These are phyloP conservation scores for Petrocephalus zakoni DNA, from an alignment of 2,113 vertebrate species.

Conservation along the genomic window DNA sequence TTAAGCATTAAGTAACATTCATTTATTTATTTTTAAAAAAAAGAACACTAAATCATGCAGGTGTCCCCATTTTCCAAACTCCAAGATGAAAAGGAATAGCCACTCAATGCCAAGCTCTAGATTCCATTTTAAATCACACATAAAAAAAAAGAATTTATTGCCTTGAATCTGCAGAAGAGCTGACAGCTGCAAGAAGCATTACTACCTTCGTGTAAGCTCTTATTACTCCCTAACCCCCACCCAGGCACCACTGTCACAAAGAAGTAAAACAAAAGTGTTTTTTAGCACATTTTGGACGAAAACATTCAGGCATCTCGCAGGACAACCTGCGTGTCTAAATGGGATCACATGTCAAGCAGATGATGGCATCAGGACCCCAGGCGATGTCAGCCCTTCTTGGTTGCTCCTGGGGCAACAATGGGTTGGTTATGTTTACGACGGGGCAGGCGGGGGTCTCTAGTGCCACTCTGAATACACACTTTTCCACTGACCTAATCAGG, in stretches of 20 bases:
- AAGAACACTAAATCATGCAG: background rate
- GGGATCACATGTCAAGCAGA: constrained; percentile 52
- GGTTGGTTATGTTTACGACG: background rate
- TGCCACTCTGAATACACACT: background rate
- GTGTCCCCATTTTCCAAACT: background rate
- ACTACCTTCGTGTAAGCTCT: background rate
- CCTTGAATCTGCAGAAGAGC: background rate
- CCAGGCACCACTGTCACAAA: background rate
- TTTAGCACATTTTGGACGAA: background rate
- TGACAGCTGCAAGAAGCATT: background rate
- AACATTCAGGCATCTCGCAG: constrained; percentile 46
- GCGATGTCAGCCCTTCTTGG: constrained; percentile 15
- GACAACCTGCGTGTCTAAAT: constrained; percentile 49
- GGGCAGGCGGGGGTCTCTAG: background rate
- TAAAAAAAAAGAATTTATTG: background rate
- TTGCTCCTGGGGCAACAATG: constrained; percentile 17
- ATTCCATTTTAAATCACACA: background rate
- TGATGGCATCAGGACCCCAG: constrained; percentile 35
- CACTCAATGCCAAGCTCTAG: background rate
- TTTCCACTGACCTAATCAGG: background rate
- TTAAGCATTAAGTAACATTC: background rate
- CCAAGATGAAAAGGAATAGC: background rate
- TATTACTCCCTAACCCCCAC: background rate
- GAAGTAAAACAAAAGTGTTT: background rate
- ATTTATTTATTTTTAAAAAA: background rate